Percentiles rank a stretch among this genome's conserved stretches.
Evolutionary conservation across 2,888 invertebrate species (phyloP).

Genomic region (Drosophila sordidula): DNA sequence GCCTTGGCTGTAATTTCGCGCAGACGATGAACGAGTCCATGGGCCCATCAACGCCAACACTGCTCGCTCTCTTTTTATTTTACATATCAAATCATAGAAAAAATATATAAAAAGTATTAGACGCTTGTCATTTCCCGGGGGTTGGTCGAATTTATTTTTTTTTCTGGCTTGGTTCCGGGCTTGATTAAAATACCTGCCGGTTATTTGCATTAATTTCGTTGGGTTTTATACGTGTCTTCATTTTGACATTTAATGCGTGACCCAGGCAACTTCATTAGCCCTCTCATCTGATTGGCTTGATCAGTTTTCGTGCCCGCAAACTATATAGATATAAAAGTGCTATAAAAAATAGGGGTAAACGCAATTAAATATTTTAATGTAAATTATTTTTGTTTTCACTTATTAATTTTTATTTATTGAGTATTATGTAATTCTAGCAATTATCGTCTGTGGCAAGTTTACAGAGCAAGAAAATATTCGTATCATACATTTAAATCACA

Average conservation of each 20-base stretch:
- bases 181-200: conserved; percentile 81
- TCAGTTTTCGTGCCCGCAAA: conserved; percentile 7
- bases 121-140: conserved; percentile 44
- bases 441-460: too few species aligned
- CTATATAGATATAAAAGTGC: background rate
- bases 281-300: conserved; percentile 7
- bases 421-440: too few species aligned
- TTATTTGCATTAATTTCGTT: conserved; percentile 76
- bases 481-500: too few species aligned
- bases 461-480: too few species aligned
- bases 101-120: conserved; percentile 65
- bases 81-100: conserved; percentile 66
- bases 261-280: conserved; percentile 69
- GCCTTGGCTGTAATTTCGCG: conserved; percentile 62
- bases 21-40: conserved; percentile 45
- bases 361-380: too few species aligned
- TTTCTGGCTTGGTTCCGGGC: conserved; percentile 30
- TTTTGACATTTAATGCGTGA: conserved; percentile 73
- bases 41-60: conserved; percentile 78
- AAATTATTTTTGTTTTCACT: too few species aligned
- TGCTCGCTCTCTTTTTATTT: conserved; percentile 50
- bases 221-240: conserved; percentile 70
- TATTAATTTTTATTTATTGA: too few species aligned
- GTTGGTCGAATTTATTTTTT: conserved; percentile 13
- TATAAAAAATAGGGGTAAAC: too few species aligned